These are phyloP conservation scores for Eremophila alpestris DNA, from an alignment of 2,797 vertebrate genomes.

Conservation along the genomic window DNA sequence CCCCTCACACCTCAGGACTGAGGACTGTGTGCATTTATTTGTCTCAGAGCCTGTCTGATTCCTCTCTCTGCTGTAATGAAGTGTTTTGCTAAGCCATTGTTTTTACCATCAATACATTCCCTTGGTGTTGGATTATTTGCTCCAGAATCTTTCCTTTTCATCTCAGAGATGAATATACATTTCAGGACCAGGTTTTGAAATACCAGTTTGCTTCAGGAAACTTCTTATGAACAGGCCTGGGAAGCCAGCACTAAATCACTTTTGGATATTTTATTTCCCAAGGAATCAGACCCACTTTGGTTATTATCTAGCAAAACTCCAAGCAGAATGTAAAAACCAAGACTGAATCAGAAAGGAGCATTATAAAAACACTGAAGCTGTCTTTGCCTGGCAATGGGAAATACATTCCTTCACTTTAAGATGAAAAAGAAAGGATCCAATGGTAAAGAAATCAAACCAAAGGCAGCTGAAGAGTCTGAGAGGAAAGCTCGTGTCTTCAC, in stretches of 20 bases:
- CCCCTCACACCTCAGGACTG: neutral
- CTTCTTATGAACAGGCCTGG: neutral
- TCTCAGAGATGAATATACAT: conserved; percentile 14
- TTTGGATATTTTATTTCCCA: conserved; percentile 41
- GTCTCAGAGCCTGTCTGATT: neutral
- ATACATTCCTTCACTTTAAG: neutral
- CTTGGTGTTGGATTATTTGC: neutral
- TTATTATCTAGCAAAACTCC: conserved; percentile 16
- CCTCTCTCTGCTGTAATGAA: neutral
- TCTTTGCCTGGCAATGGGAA: neutral
- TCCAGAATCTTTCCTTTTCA: neutral
- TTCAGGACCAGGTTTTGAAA: neutral
- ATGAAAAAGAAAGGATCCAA: too few relatives aligned
- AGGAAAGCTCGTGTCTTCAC: too few relatives aligned
- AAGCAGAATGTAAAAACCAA: neutral
- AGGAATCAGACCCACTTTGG: conserved; percentile 26
- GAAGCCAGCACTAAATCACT: conserved; percentile 1
- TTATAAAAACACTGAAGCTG: neutral
- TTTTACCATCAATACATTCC: neutral
- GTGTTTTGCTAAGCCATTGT: neutral
- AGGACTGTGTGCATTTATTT: neutral
- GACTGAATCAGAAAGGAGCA: neutral
- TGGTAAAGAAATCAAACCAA: too few relatives aligned
- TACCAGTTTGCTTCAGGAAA: neutral
- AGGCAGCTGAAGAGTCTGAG: too few relatives aligned